Evolutionary conservation across 1,140 invertebrate species (phyloP), one percentile per base, ranked within the genome.

Genomic region (Drosophila micromelanica): DNA sequence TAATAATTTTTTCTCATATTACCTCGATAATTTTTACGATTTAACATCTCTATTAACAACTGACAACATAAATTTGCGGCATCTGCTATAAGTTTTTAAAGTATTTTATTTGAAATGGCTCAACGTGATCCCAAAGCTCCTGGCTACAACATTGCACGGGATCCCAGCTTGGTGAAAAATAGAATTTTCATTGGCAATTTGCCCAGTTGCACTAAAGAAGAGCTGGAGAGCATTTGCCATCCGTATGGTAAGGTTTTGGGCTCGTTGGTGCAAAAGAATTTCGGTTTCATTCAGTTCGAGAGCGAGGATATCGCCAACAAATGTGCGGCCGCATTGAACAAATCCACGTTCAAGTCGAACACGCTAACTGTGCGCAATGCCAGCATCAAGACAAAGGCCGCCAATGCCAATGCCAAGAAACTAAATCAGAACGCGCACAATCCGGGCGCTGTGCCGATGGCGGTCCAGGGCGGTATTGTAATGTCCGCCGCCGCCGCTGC

Each of bases 261-360:
- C 4, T 94, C 96, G 2, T 91, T 95, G 9, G 93, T 96, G 15
- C 96, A 96, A 75, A 94, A 95, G 78, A 95, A 96, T 23, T 98
- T 97, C 93, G 97, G 96, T 40, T 98, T 98, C 92, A 95, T 98
- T 5, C 97, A 98, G 80, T 98, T 95, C 93, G 95, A 95, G 52
- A 93, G 93, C 42, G 96, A 97, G 81, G 93, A 94, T 17, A 93
- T 95, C 87, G 97, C 96, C 5, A 94, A 95, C 55, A 93, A 94
- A 69, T 96, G 96, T 54, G 96, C 97, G 27, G 90, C 93, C 51
- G 94, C 94, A 63, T 95, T 96, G 72, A 94, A 95, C 92, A 95
- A 95, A 7, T 93, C 94, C 51, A 92, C 95, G 42, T 95, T 97
- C 67, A 95, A 95, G 91, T 96, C 96, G 2, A 94, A 94, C 90